Base-by-base conservation (phyloP, 2,113 vertebrate genomes). In the Spea bombifrons region DNA sequence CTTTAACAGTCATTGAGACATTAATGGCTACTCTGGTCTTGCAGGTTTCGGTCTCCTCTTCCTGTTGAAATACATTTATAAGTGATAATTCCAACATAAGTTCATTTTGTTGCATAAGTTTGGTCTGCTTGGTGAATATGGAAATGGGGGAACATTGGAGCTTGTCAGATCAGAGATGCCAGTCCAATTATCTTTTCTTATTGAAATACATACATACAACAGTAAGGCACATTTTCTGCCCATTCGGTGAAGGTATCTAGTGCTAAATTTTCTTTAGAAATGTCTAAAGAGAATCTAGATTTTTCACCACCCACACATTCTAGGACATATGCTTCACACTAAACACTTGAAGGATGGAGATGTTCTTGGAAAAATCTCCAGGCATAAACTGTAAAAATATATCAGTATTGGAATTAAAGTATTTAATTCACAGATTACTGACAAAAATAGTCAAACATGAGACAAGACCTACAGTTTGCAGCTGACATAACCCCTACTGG, bases 1-100 rank as follows among this genome's bases (percentile, higher is more conserved):
- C 84, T 81, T 83, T 6, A 88, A 78, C 86, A 84, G 83, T 3
- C 57, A 47, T 81, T 75, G 76, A 46, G 16, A 81, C 66, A 48
- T 57, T 67, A 81, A 84, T 53, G 75, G 84, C 84, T 81, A 55
- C 79, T 78, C 52, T 9, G 84, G 83, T 83, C 76, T 80, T 75
- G 81, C 78, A 69, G 75, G 53, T 69, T 84, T 83, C 76, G 82
- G 81, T 75, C 46, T 76, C n/a, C 75, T 49, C 66, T 76, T 13
- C 61, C 45, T 0, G 12, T 76, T 17, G 15, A 46, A 68, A 80
- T 81, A 46, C 77, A 84, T 86, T 84, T 81, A 15, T 30, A 64
- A 76, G 59, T 17, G 52, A 76, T 61, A 70, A 76, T 76, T 66
- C 75, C 70, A 7, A 5, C 43, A 46, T 46, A 69, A n/a, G 57